Percentiles rank a stretch among this genome's conserved stretches.
phyloP scores from a whole-genome alignment of 2,888 invertebrate genomes.

The Lysandra coridon region DNA sequence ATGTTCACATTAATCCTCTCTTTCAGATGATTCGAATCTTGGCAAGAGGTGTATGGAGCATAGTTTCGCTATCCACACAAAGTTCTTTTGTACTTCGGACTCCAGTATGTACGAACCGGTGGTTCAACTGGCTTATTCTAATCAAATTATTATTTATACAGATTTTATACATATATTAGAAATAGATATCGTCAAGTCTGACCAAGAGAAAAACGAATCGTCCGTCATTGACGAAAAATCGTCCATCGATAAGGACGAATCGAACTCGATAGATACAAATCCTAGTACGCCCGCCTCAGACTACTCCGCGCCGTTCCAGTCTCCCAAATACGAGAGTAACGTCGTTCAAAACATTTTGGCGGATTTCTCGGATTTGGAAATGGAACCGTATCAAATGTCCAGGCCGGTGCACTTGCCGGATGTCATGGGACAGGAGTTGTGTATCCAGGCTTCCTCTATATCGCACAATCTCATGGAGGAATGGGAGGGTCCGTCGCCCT shows the following conservation, averaged over 20 bases:
- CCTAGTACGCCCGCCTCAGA: constrained; percentile 66
- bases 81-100: constrained; percentile 93
- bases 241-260: constrained; percentile 61
- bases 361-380: constrained; percentile 82
- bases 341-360: constrained; percentile 82
- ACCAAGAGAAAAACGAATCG: constrained; percentile 57
- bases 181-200: constrained; percentile 76
- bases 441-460: constrained; percentile 71
- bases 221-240: constrained; percentile 51
- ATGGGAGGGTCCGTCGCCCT: constrained; percentile 76
- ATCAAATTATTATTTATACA: constrained; percentile 90
- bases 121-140: constrained; percentile 84
- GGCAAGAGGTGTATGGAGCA: constrained; percentile 90
- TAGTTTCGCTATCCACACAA: constrained; percentile 94
- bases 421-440: constrained; percentile 73
- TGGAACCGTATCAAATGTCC: constrained; percentile 72
- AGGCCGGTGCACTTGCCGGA: constrained; percentile 69
- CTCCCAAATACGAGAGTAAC: constrained; percentile 77
- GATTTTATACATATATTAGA: constrained; percentile 92
- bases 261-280: constrained; percentile 60
- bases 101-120: constrained; percentile 88
- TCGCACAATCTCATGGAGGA: constrained; percentile 74
- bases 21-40: constrained; percentile 77
- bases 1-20: neutral
- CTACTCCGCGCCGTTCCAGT: constrained; percentile 70